Percentiles rank a stretch among this genome's conserved stretches.
These are phyloP conservation scores for Sebastes diaconus DNA, from an alignment of 2,797 vertebrate species.

Conservation along the genomic window DNA sequence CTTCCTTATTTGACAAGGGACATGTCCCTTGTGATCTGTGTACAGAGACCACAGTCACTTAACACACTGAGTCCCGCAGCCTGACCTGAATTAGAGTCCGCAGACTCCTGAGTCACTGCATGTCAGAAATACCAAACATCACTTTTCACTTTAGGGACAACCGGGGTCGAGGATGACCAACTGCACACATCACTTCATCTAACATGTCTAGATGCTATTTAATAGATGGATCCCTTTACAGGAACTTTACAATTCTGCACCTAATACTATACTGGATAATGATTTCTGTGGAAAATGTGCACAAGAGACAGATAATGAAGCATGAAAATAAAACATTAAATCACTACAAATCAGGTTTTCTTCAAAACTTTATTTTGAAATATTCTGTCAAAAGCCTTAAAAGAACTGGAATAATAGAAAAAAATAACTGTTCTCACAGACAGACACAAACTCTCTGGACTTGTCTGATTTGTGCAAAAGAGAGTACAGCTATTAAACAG, in stretches of 20 bases:
- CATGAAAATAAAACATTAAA: background rate
- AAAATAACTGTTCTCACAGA: background rate
- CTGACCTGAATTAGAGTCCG: constrained; percentile 7
- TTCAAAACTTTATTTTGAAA: constrained; percentile 58
- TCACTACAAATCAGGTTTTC: background rate
- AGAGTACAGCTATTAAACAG: constrained; percentile 19
- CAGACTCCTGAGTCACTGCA: constrained; percentile 1
- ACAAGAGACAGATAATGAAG: background rate
- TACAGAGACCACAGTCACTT: background rate
- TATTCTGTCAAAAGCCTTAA: constrained; percentile 26
- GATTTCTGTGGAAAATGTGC: background rate
- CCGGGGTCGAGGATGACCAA: background rate
- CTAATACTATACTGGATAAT: background rate
- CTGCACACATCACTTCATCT: background rate
- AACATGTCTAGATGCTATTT: background rate
- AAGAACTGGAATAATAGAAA: constrained; percentile 49
- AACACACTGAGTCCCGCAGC: background rate
- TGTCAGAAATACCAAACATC: constrained; percentile 29
- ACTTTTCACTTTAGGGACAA: constrained; percentile 25
- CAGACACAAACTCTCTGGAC: constrained; percentile 34
- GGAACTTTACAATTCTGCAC: background rate
- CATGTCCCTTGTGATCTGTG: background rate
- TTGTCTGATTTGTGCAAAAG: constrained; percentile 62
- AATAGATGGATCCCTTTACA: background rate
- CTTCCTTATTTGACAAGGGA: background rate